Evolutionary conservation across 2,888 invertebrate species (phyloP).

Genomic region (Lissonota sp.): DNA sequence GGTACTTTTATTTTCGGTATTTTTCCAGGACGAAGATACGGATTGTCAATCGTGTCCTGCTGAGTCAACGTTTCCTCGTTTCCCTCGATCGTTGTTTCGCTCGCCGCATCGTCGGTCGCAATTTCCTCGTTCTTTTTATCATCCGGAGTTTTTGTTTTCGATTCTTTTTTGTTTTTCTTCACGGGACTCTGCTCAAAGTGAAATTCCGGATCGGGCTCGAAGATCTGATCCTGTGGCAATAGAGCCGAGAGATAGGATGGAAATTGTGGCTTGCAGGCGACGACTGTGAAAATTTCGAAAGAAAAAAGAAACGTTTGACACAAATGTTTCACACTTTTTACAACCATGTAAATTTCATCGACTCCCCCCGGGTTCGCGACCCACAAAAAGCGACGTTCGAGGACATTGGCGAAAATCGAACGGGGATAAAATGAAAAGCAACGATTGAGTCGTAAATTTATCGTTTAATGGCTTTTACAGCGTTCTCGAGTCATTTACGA

Average conservation of each 20-base stretch:
- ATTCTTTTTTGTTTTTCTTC: conserved; percentile 81
- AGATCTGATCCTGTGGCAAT: conserved; percentile 96
- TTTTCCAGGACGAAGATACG: conserved; percentile 82
- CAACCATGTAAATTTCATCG: background rate
- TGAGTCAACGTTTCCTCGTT: conserved; percentile 79
- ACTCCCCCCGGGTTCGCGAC: no score
- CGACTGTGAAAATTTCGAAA: conserved; percentile 86
- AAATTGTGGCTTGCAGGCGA: conserved; percentile 93
- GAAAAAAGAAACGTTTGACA: background rate
- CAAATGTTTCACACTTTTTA: background rate
- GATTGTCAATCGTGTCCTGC: conserved; percentile 81
- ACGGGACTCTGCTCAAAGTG: conserved; percentile 79
- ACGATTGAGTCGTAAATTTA: conserved; percentile 7
- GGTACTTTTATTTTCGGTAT: conserved; percentile 80
- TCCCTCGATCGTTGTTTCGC: conserved; percentile 70
- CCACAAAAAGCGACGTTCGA: background rate
- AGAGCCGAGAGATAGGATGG: conserved; percentile 94
- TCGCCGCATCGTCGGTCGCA: conserved; percentile 6
- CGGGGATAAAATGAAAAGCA: background rate
- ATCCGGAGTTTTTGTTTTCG: conserved; percentile 71
- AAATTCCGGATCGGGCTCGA: conserved; percentile 90
- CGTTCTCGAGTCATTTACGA: conserved; percentile 20
- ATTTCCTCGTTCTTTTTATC: conserved; percentile 30
- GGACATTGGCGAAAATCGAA: background rate
- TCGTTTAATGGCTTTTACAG: conserved; percentile 9